Evolutionary conservation across 2,797 vertebrate genomes (phyloP), one percentile per base, ranked within the genome.

Genomic region (Glossophaga mutica): DNA sequence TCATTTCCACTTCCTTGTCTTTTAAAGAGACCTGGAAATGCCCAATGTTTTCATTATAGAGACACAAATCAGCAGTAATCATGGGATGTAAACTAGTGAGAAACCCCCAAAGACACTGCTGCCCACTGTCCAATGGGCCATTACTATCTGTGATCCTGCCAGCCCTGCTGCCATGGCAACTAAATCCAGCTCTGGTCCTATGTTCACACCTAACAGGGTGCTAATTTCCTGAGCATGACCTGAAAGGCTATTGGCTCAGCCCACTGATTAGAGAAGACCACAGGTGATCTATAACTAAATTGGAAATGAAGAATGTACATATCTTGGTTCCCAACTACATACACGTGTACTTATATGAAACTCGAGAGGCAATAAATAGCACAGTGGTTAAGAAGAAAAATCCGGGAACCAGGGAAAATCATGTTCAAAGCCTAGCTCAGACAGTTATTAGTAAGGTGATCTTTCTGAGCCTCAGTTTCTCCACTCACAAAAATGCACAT

Each of bases 1-100:
- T 94, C 78, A 95, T 90, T 95, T 93, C 89, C 29, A 92, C 81
- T 96, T 97, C 94, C 92, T 96, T 3, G 0, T 68, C 81, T 96
- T 81, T 96, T 93, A 81, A 96, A 90, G 97, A 95, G 94, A 91
- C 59, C 82, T 94, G 87, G 68, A 96, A 95, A 96, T 79, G 77
- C 42, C 42, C 57, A 57, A 11, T 78, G 91, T 87, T 93, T 96
- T 96, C 70, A 96, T 96, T 84, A 89, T 1, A 44, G 39, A 93
- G 87, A 93, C 95, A 89, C 71, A 84, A 97, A 93, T 91, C 70
- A 79, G 85, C 82, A 90, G 81, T 39, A 93, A 92, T 55, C 71
- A 68, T 79, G 1, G 1, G 92, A 91, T 71, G 42, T 78, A 88
- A 84, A 89, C 48, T 14, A 73, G 67, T 1, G 1, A 94, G 88